Evolutionary conservation across 2,888 invertebrate genomes (phyloP).

Genomic region (Antitype chi): DNA sequence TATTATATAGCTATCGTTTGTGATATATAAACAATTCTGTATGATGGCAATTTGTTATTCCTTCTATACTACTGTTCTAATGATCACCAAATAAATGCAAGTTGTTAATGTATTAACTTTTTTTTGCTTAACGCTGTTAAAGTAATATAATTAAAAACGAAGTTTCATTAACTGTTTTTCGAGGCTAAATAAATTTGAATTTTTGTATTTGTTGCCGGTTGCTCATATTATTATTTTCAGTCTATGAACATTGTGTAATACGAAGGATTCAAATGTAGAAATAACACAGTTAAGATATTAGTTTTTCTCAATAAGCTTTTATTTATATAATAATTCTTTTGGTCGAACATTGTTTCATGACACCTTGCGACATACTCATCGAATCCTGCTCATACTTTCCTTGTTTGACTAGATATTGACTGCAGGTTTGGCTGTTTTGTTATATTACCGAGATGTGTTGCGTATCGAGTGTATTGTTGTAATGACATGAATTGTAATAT

Average conservation of each 20-base stretch:
- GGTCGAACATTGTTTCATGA: neutral
- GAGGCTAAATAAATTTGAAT: slow-evolving; percentile 43
- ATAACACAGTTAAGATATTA: neutral
- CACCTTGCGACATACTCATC: slow-evolving; percentile 3
- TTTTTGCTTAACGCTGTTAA: slow-evolving; percentile 7
- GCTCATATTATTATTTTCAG: slow-evolving; percentile 16
- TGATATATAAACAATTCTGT: slow-evolving; percentile 63
- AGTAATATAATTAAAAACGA: neutral
- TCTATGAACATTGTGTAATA: neutral
- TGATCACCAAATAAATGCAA: slow-evolving; percentile 46
- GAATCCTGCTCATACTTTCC: slow-evolving; percentile 24
- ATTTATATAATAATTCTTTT: neutral
- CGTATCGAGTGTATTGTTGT: slow-evolving; percentile 68
- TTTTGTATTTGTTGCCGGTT: slow-evolving; percentile 26
- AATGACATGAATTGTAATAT: slow-evolving; percentile 71
- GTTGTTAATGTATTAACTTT: slow-evolving; percentile 12
- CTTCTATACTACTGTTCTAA: slow-evolving; percentile 23
- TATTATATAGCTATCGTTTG: slow-evolving; percentile 51
- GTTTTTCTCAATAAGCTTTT: slow-evolving; percentile 11
- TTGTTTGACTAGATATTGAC: slow-evolving; percentile 33
- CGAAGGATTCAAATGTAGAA: slow-evolving; percentile 9
- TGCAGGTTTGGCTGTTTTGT: slow-evolving; percentile 45
- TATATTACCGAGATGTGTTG: slow-evolving; percentile 51
- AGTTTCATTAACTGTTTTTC: slow-evolving; percentile 10
- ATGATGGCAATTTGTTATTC: slow-evolving; percentile 44